Conservation (phyloP, 1,140 invertebrate genomes). For the Oreohelix idahoensis region DNA sequence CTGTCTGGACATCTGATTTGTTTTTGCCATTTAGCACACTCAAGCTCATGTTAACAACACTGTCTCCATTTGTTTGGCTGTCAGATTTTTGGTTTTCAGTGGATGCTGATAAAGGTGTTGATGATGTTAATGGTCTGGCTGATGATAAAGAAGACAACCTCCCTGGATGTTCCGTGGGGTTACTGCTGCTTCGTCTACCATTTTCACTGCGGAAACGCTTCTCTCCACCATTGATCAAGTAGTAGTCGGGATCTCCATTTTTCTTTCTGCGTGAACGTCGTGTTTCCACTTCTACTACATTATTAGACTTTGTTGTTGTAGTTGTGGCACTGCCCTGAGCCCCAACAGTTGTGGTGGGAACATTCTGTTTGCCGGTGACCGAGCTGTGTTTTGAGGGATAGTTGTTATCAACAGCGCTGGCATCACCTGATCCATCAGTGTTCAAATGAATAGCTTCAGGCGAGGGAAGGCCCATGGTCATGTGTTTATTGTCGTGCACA, state of each 20-base stretch:
- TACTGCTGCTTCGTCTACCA: slow-evolving; percentile 2
- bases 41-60: neutral
- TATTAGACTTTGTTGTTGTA: neutral
- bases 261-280: neutral
- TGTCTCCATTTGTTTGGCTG: neutral
- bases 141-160: slow-evolving; percentile 14
- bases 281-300: slow-evolving; percentile 14
- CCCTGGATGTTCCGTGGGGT: neutral
- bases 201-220: neutral
- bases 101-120: neutral
- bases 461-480: neutral
- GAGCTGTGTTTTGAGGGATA: no score
- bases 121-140: neutral
- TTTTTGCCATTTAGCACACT: neutral
- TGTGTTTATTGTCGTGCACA: neutral
- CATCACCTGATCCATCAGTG: neutral
- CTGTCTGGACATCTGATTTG: neutral
- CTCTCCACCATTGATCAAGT: slow-evolving; percentile 18
- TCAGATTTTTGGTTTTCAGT: neutral
- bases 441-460: neutral
- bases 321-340: slow-evolving; percentile 10
- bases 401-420: neutral
- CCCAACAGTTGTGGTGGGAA: neutral
- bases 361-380: neutral
- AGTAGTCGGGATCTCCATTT: slow-evolving; percentile 31